phyloP scores from a whole-genome alignment of 2,113 vertebrate species.

The Xyrauchen texanus region DNA sequence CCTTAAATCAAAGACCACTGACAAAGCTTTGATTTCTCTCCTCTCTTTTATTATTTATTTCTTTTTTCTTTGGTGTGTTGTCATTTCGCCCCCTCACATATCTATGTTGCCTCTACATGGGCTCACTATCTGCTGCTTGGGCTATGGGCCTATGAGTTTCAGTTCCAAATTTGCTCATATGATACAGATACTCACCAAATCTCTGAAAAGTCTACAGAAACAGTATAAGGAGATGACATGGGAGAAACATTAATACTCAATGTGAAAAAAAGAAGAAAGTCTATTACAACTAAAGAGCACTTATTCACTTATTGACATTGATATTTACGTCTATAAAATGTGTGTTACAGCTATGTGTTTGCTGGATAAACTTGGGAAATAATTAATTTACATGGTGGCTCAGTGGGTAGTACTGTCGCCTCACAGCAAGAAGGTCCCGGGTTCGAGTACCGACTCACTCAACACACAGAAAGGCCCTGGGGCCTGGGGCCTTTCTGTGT shows the following conservation, averaged over 20 bases:
- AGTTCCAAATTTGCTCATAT: not conserved
- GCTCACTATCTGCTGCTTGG: conserved; percentile 9
- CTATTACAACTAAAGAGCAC: too few relatives aligned
- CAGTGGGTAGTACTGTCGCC: too few relatives aligned
- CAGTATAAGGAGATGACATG: not conserved
- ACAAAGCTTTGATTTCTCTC: conserved; percentile 65
- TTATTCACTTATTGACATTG: too few relatives aligned
- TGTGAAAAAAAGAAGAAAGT: too few relatives aligned
- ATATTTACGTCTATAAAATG: too few relatives aligned
- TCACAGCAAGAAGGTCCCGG: too few relatives aligned
- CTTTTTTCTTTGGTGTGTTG: conserved; percentile 43
- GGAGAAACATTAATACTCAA: too few relatives aligned
- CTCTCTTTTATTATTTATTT: conserved; percentile 38
- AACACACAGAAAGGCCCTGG: too few relatives aligned
- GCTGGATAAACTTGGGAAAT: too few relatives aligned
- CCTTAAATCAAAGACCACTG: conserved; percentile 66
- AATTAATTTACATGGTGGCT: not conserved
- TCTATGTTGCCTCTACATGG: conserved; percentile 25
- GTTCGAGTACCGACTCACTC: too few relatives aligned
- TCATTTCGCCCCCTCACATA: conserved; percentile 27
- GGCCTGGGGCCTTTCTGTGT: too few relatives aligned
- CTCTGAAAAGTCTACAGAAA: not conserved
- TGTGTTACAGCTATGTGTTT: too few relatives aligned
- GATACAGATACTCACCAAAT: not conserved
- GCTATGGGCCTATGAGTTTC: not conserved